Percentiles rank a stretch among this genome's conserved stretches.
Evolutionary conservation across 2,797 vertebrate species (phyloP).

Genomic region (Onychomys leucogaster): DNA sequence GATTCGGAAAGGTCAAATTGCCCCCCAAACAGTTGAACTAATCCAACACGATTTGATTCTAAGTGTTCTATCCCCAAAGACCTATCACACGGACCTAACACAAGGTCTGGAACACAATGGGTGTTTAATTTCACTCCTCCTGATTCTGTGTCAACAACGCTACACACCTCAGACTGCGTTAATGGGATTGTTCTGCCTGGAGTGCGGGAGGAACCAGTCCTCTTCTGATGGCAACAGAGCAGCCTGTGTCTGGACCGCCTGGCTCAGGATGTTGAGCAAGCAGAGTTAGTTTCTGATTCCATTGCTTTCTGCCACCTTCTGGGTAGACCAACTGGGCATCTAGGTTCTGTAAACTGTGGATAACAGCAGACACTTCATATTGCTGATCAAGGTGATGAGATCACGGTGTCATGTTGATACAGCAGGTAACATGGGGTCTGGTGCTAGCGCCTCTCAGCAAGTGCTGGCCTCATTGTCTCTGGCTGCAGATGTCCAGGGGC

Average conservation of each 20-base stretch:
- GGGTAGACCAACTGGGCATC: not conserved
- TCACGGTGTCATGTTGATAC: not conserved
- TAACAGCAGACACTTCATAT: not conserved
- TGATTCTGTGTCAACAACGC: not conserved
- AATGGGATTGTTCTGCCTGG: not conserved
- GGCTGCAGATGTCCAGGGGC: not conserved
- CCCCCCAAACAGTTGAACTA: not conserved
- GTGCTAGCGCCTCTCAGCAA: not conserved
- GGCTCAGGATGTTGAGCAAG: not conserved
- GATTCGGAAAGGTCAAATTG: conserved; percentile 27
- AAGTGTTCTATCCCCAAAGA: not conserved
- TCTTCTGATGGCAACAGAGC: not conserved
- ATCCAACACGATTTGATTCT: not conserved
- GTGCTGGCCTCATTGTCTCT: not conserved
- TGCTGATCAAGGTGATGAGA: not conserved
- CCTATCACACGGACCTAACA: not conserved
- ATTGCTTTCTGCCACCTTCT: not conserved
- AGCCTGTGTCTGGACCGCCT: not conserved
- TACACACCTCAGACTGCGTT: not conserved
- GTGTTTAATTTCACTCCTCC: not conserved
- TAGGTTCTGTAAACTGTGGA: not conserved
- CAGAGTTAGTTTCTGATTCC: too few species aligned
- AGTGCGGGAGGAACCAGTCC: not conserved
- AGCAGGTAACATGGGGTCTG: not conserved
- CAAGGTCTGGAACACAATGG: too few species aligned